Evolutionary conservation across 2,888 invertebrate genomes (phyloP), one percentile per base, ranked within the genome.

Genomic region (Helicoverpa assulta): DNA sequence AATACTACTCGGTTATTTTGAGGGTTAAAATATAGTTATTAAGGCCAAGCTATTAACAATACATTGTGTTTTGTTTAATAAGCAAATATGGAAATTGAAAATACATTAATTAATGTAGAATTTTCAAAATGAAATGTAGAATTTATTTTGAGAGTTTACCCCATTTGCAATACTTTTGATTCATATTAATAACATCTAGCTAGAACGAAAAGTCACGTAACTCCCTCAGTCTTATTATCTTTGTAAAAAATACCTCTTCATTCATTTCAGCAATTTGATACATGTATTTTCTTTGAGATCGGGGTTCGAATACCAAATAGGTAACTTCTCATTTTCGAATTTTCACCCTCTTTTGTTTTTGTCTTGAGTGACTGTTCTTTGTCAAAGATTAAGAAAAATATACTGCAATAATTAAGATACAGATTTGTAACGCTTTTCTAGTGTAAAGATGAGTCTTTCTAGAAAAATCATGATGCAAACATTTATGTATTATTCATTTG

Each of bases 231-330:
- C 47, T 47, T 47, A 47, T 47, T 47, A 47, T 47, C 47, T 47
- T n/a, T n/a, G 47, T 47, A 47, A 47, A 47, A 47, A 47, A 47
- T 47, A 47, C 47, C 47, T 47, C n/a, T n/a, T 47, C 47, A 47
- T 47, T 47, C 47, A 47, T 47, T 47, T 47, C 47, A 47, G 47
- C 47, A 47, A n/a, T 47, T 47, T 47, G 16, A 47, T 47, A 47
- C 47, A 47, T 47, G 47, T 47, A 47, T 47, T 47, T 47, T 47
- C 47, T 47, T 47, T n/a, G 47, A 47, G 47, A n/a, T 47, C 47
- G 47, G 47, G 47, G 6, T 47, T 47, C 16, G 47, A 47, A 47
- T 47, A 47, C 16, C 16, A n/a, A 47, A n/a, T 47, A 47, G n/a
- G 47, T n/a, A n/a, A 47, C n/a, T 47, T n/a, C n/a, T 26, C 26